These are phyloP conservation scores for Atta cephalotes DNA, from an alignment of 1,140 invertebrate species.

Conservation along the genomic window DNA sequence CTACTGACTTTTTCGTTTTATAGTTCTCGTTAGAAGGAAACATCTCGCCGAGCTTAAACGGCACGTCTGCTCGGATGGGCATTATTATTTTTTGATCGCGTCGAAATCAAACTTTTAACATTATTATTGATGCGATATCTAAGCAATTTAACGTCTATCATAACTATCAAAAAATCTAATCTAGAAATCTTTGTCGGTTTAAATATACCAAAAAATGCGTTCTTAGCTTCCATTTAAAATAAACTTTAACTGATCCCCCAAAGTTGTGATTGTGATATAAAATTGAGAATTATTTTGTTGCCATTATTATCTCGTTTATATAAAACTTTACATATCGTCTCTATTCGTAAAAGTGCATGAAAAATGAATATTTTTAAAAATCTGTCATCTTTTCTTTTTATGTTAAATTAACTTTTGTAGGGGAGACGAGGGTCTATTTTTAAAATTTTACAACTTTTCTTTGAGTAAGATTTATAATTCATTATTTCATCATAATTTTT, in stretches of 20 bases:
- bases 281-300: background rate
- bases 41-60: slow-evolving; percentile 54
- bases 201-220: background rate
- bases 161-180: background rate
- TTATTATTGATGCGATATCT: background rate
- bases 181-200: slow-evolving; percentile 14
- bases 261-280: background rate
- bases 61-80: slow-evolving; percentile 61
- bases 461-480: too few species aligned
- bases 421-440: too few species aligned
- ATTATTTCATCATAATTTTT: too few species aligned
- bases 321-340: background rate
- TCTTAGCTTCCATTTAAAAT: background rate
- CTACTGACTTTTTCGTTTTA: background rate
- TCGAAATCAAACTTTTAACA: slow-evolving; percentile 64
- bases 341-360: background rate
- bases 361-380: background rate
- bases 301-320: background rate
- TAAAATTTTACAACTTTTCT: too few species aligned
- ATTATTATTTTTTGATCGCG: slow-evolving; percentile 59
- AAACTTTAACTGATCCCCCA: background rate
- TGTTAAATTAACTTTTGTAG: background rate
- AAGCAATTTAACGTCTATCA: background rate
- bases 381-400: background rate
- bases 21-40: background rate